Percentiles rank a stretch among this genome's conserved stretches.
Evolutionary conservation across 2,888 invertebrate species (phyloP).

Genomic region (Macrophya annulata): DNA sequence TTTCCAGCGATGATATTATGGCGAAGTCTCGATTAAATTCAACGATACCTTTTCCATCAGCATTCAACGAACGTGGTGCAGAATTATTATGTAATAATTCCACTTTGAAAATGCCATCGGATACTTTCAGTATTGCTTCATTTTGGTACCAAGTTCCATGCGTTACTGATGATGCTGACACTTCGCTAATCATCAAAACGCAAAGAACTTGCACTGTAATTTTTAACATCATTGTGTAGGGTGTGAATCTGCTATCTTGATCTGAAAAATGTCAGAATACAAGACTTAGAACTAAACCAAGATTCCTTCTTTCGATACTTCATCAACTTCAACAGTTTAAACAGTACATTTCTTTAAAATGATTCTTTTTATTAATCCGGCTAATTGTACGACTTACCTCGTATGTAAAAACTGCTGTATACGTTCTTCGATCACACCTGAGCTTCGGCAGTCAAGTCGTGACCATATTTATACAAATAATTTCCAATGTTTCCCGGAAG

Average conservation of each 20-base stretch:
- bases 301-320: background rate
- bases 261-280: background rate
- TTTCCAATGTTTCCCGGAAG: background rate
- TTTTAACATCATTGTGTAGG: background rate
- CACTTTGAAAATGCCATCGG: background rate
- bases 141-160: slow-evolving; percentile 5
- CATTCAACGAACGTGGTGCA: background rate
- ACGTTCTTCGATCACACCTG: background rate
- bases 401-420: background rate
- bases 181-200: background rate
- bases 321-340: no score
- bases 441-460: background rate
- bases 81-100: background rate
- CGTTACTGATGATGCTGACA: background rate
- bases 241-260: background rate
- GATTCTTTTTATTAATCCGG: background rate
- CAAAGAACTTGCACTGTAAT: background rate
- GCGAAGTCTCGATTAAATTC: background rate
- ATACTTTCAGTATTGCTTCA: background rate
- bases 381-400: background rate
- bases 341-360: no score
- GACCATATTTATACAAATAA: background rate
- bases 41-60: background rate
- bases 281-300: background rate
- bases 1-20: slow-evolving; percentile 18